phyloP scores from a whole-genome alignment of 2,797 vertebrate genomes.

The Hydrocynus forskahlii region DNA sequence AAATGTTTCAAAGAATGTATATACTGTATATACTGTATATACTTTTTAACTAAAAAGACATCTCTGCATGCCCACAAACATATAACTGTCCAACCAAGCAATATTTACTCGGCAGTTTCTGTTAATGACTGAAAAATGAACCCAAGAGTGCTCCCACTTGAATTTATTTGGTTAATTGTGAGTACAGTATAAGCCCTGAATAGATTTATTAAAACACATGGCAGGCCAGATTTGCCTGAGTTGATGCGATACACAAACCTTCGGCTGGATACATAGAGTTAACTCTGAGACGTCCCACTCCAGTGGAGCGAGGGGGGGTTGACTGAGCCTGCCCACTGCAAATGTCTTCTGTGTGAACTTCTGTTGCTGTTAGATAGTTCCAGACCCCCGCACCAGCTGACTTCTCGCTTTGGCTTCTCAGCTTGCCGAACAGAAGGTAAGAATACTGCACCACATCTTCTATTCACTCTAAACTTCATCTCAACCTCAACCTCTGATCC shows the following conservation, averaged over 20 bases:
- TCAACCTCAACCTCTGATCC: background rate
- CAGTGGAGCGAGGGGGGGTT: constrained; percentile 39
- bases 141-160: background rate
- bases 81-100: background rate
- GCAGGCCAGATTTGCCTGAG: background rate
- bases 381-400: constrained; percentile 75
- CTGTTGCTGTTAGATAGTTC: constrained; percentile 82
- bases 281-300: constrained; percentile 73
- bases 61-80: background rate
- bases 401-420: constrained; percentile 75
- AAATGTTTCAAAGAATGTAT: no score
- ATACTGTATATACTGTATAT: no score
- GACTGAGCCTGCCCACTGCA: constrained; percentile 74
- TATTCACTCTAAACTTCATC: background rate
- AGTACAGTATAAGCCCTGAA: background rate
- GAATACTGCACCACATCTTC: constrained; percentile 53
- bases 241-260: background rate
- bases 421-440: constrained; percentile 83
- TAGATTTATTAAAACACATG: background rate
- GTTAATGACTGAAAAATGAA: background rate
- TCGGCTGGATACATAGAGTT: constrained; percentile 62
- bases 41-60: background rate
- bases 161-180: background rate
- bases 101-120: background rate
- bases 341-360: constrained; percentile 75